phyloP scores from a whole-genome alignment of 2,888 invertebrate species.

The Scaptomyza parva region DNA sequence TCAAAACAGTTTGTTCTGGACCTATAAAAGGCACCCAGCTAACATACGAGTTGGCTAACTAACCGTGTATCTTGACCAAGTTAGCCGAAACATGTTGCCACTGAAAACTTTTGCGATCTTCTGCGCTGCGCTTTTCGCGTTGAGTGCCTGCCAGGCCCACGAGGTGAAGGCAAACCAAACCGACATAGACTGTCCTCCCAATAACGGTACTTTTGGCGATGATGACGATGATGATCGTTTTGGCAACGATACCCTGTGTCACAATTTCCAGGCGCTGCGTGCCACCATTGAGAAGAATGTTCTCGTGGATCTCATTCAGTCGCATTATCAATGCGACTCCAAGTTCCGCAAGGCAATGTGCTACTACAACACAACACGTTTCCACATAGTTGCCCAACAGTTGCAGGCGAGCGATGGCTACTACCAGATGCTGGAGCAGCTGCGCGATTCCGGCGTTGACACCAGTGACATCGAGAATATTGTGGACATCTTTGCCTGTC shows the following conservation, averaged over 20 bases:
- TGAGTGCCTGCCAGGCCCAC: slow-evolving; percentile 8
- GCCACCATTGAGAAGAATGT: slow-evolving; percentile 40
- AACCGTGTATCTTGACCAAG: slow-evolving; percentile 19
- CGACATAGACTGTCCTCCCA: slow-evolving; percentile 27
- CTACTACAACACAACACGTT: slow-evolving; percentile 56
- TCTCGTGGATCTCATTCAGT: slow-evolving; percentile 43
- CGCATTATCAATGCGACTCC: slow-evolving; percentile 54
- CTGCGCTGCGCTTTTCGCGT: slow-evolving; percentile 20
- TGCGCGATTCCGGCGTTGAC: slow-evolving; percentile 45
- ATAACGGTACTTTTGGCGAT: not conserved
- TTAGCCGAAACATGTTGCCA: slow-evolving; percentile 33
- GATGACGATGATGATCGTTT: not conserved
- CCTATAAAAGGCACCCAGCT: slow-evolving; percentile 58
- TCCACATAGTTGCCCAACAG: slow-evolving; percentile 36
- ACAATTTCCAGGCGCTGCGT: slow-evolving; percentile 55
- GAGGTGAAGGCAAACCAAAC: not conserved
- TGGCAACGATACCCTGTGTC: slow-evolving; percentile 44
- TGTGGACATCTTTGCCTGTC: slow-evolving; percentile 56
- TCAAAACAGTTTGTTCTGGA: slow-evolving; percentile 2
- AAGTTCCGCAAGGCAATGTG: slow-evolving; percentile 63
- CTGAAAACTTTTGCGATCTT: slow-evolving; percentile 39
- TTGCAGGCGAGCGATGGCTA: slow-evolving; percentile 58
- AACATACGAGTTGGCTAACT: slow-evolving; percentile 22
- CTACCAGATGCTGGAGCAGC: slow-evolving; percentile 30
- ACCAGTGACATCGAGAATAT: slow-evolving; percentile 57